Base-by-base conservation (phyloP, 2,888 invertebrate species). In the Strigamia maritima region DNA sequence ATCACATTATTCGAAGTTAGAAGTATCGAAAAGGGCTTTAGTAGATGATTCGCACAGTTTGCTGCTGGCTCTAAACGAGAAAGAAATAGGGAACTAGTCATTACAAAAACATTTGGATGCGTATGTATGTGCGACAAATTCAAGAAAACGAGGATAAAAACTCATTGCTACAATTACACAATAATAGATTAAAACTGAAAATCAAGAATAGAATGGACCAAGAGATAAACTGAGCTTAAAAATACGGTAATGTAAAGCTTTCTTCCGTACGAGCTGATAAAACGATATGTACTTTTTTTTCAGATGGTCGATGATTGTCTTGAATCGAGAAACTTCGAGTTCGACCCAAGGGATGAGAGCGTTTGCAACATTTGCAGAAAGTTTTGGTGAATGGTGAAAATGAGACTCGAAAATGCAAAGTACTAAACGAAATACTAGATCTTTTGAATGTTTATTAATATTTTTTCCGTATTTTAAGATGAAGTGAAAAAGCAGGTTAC, bases 41-140 rank as follows among this genome's bases (percentile, higher is more conserved):
- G 97, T 97, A 85, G 95, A 95, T 0, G 97, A 97, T 85, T 89
- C 95, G 28, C 95, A 95, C 83, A 88, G 97, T 12, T 88, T 96
- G 35, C 94, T 94, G 83, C 92, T 95, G 87, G 92, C 92, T 83
- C 88, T 95, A 24, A 91, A 94, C 83, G 97, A 97, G 86, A 92
- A 94, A 83, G 97, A 97, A 82, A 89, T 89, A 14, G 90, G 90
- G 81, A 89, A 91, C 81, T 90, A 91, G 87, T 91, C 91, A 83
- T 40, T 95, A 0, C 93, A 94, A 87, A 95, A 96, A 83, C 93
- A 95, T 80, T 90, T 92, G 82, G 95, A 95, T 38, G 89, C 89
- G 75, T 92, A 95, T n/a, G n/a, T n/a, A n/a, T 87, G 90, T 89
- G 14, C 90, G 94, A 79, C 92, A 92, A 7, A 90, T 93, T 80